Base-by-base conservation (phyloP, 2,797 vertebrate species). In the Phrynocephalus vlangalii region DNA sequence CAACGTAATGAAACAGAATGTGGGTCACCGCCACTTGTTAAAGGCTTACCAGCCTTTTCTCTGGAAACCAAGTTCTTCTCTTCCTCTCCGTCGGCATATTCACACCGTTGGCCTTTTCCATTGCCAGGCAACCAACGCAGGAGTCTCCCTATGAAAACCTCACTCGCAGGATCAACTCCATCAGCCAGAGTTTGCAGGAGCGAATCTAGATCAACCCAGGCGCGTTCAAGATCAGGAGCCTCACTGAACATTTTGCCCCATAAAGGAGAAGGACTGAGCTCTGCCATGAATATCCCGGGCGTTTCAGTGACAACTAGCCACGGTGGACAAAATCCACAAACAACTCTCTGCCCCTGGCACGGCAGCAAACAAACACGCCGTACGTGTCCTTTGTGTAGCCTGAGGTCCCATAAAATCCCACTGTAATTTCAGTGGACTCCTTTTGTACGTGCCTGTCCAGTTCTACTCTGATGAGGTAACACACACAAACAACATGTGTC, bases 71-170 rank as follows among this genome's bases (percentile, higher is more conserved):
- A 26, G 7, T 50, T 82, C 60, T 63, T 15, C 56, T 52, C 7
- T n/a, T n/a, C 44, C 44, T 18, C 1, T 1, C 0, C 33, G 26
- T 38, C 10, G n/a, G 22, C 38, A 44, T 16, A 68, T 7, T 88
- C 56, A 88, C 1, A 13, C 52, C 2, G 20, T 75, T 8, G 0
- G 28, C 1, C 78, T 63, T 95, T 79, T 86, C 63, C 60, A 1
- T 89, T 63, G 63, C 22, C 95, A 97, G 97, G 94, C 60, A 93
- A 24, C 96, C 94, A 76, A 85, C 67, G 10, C 95, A 94, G 4
- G 96, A 97, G 44, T 97, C 96, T 71, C 96, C 93, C 67, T 97
- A 97, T 0, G 96, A 97, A 93, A 97, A 97, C 70, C 91, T 94
- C 38, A 93, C 82, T 72, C 95, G 90, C 82, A 89, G 92, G 15